Base-by-base conservation (phyloP, 2,113 vertebrate genomes). In the Corvus moneduloides region DNA sequence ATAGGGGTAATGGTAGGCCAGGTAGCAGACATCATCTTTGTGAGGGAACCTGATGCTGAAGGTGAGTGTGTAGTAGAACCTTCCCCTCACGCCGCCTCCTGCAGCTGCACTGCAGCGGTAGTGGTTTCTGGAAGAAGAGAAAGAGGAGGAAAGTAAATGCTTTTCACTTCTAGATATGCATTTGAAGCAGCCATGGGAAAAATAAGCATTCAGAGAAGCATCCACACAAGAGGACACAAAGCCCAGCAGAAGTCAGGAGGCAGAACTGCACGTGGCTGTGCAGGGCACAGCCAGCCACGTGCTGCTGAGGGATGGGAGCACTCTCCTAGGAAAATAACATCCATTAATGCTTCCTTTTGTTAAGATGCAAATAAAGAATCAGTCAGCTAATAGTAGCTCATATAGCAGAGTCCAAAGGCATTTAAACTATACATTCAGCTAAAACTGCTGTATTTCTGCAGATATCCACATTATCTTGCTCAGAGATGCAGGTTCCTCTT, bases 1-100 rank as follows among this genome's bases (percentile, higher is more conserved):
- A 92, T 99, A 99, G 22, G 99, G 99, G 56, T 99, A 99, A 93
- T 99, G 99, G 93, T 99, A 99, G 51, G 99, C 99, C 97, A 99
- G 82, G 95, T 99, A 99, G 96, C 99, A 99, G 84, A 98, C 97
- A 26, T 99, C 99, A 35, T 98, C 99, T 8, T 77, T 86, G 44
- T 99, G 98, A 54, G 97, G 98, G 84, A 99, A 99, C 72, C 97
- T 98, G 80, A 99, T 44, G 8, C 94, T 98, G 74, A 99, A 99
- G 67, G 98, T 98, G 71, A 99, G 97, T 0, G 98, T 99, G 77
- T 99, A 99, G 92, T 98, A 99, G 21, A 94, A 96, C 49, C 84
- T 97, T 73, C 85, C 90, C 58, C 85, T 97, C 17, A 46, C 7
- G 14, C 96, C 96, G 24, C 73, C 94, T 11, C 51, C 44, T 51